phyloP scores from a whole-genome alignment of 2,888 invertebrate species.

The Cyrtodaria siliqua region DNA sequence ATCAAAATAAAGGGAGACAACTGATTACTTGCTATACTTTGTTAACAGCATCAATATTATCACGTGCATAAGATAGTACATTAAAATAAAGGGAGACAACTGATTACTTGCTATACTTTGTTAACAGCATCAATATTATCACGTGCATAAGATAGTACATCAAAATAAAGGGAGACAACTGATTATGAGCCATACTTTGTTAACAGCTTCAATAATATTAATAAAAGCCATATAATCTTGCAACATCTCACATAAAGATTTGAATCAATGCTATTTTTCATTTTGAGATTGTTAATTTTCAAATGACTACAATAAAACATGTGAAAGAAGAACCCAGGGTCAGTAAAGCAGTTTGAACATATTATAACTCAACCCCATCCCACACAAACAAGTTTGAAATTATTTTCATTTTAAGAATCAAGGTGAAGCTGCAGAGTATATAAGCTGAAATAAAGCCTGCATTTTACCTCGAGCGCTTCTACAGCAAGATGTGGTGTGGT shows the following conservation, averaged over 20 bases:
- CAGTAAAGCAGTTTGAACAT: too few species aligned
- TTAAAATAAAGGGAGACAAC: slow-evolving; percentile 68
- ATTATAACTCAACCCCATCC: too few species aligned
- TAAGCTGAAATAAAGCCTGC: too few species aligned
- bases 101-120: slow-evolving; percentile 63
- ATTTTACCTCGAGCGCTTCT: slow-evolving; percentile 92
- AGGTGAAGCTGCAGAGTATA: too few species aligned
- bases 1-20: slow-evolving; percentile 77
- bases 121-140: slow-evolving; percentile 94
- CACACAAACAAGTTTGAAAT: too few species aligned
- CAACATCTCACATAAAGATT: too few species aligned
- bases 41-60: slow-evolving; percentile 94
- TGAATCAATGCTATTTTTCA: too few species aligned
- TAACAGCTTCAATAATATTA: slow-evolving; percentile 94
- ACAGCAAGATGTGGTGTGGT: slow-evolving; percentile 94
- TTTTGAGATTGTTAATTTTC: too few species aligned
- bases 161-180: slow-evolving; percentile 72
- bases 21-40: slow-evolving; percentile 58
- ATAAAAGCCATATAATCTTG: too few species aligned
- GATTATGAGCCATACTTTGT: slow-evolving; percentile 65
- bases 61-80: slow-evolving; percentile 92
- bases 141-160: slow-evolving; percentile 92
- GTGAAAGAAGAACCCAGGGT: too few species aligned
- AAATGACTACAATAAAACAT: too few species aligned
- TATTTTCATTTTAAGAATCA: too few species aligned